Conservation (phyloP, 2,888 invertebrate species). For the Anthrax anthrax region DNA sequence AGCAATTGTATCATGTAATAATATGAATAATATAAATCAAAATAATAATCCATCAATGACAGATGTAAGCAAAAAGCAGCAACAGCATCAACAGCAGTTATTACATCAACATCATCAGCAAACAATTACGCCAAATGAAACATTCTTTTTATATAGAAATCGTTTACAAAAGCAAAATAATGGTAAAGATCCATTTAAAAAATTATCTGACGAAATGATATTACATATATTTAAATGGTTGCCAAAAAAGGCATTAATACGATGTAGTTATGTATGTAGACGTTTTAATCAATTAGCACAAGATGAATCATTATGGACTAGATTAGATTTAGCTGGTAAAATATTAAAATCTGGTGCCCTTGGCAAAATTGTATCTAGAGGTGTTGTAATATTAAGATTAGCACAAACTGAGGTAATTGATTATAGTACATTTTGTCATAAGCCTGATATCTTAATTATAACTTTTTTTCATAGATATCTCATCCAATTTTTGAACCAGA, state of each 20-base stretch:
- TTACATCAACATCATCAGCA: conserved; percentile 1
- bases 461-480: conserved; percentile 26
- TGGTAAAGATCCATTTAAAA: conserved; percentile 49
- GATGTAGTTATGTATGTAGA: conserved; percentile 58
- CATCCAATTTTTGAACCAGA: conserved; percentile 39
- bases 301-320: conserved; percentile 76
- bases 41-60: conserved; percentile 12
- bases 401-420: conserved; percentile 59
- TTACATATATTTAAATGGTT: conserved; percentile 69
- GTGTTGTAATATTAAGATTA: conserved; percentile 61
- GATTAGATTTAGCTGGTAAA: conserved; percentile 63
- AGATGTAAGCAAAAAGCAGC: conserved; percentile 1
- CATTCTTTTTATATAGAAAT: conserved; percentile 29
- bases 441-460: background rate
- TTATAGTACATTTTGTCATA: no score
- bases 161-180: conserved; percentile 18
- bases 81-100: background rate
- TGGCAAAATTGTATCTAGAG: conserved; percentile 59
- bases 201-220: conserved; percentile 75
- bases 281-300: conserved; percentile 65
- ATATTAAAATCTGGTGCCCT: conserved; percentile 52
- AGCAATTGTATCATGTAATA: conserved; percentile 28
- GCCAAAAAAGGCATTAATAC: conserved; percentile 58
- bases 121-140: conserved; percentile 22
- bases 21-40: conserved; percentile 22